Evolutionary conservation across 2,888 invertebrate species (phyloP), one percentile per base, ranked within the genome.

Genomic region (Anarsia innoxiella): DNA sequence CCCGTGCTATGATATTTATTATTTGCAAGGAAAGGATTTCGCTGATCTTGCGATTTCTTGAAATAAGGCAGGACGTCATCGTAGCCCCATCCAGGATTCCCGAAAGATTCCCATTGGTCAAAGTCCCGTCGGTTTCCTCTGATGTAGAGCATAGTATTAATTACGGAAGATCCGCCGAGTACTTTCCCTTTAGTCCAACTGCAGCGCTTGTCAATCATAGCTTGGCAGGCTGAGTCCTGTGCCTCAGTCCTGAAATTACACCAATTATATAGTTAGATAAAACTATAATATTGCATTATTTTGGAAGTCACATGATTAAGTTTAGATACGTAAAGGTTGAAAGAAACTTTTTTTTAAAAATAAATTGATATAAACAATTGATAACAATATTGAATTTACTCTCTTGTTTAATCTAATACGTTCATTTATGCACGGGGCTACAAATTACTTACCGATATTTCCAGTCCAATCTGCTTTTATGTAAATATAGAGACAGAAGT

Each of bases 391-490:
- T n/a, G n/a, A n/a, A n/a, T n/a, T n/a, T n/a, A n/a, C n/a, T n/a
- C n/a, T n/a, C n/a, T n/a, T n/a, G n/a, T n/a, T n/a, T n/a, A n/a
- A n/a, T n/a, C n/a, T n/a, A n/a, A n/a, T n/a, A n/a, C n/a, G n/a
- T n/a, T n/a, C n/a, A n/a, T n/a, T n/a, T n/a, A n/a, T n/a, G n/a
- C n/a, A n/a, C n/a, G n/a, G n/a, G n/a, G n/a, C n/a, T n/a, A n/a
- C n/a, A 29, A 30, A 31, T 40, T 28, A 25, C 66, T 64, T 63
- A 92, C 90, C 91, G 88, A 75, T 94, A 96, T 57, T 94, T 93
- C 96, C 96, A 96, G 70, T 96, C 96, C 56, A 95, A 67, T 83
- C 93, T 93, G 66, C 95, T 95, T 58, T 94, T 93, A 71, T 96
- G 96, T 57, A 96, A 85, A 69, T 94, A 96, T 30, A 95, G 68